Evolutionary conservation across 1,140 invertebrate genomes (phyloP).

Genomic region (Dreissena polymorpha): DNA sequence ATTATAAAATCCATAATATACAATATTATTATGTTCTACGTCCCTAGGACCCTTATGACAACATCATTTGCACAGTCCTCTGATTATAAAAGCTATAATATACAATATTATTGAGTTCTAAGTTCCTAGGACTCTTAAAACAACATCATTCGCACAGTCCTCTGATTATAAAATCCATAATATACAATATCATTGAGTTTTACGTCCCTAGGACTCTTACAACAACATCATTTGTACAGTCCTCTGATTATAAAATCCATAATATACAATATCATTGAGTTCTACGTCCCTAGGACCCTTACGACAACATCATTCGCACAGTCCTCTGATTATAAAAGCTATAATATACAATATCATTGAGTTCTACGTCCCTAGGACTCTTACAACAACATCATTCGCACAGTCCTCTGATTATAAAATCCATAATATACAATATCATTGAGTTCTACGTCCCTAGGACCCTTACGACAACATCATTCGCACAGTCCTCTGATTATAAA

Average conservation of each 20-base stretch:
- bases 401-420: constrained; percentile 74
- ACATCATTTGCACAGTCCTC: constrained; percentile 84
- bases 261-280: constrained; percentile 3
- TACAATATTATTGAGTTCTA: constrained; percentile 10
- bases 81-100: too few species aligned
- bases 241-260: too few species aligned
- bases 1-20: too few species aligned
- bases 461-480: constrained; percentile 86
- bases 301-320: constrained; percentile 85
- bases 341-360: background rate
- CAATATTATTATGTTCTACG: constrained; percentile 20
- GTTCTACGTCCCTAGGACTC: constrained; percentile 84
- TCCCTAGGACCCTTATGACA: constrained; percentile 87
- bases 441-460: constrained; percentile 82
- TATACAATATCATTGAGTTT: constrained; percentile 6
- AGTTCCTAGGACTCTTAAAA: constrained; percentile 87
- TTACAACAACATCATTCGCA: constrained; percentile 85
- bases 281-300: constrained; percentile 85
- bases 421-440: background rate
- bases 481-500: constrained; percentile 79
- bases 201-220: constrained; percentile 86
- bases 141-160: constrained; percentile 84
- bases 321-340: constrained; percentile 62
- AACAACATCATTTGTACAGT: constrained; percentile 85
- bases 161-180: too few species aligned